These are phyloP conservation scores for Mungos mungo DNA, from an alignment of 2,113 vertebrate species.

Conservation along the genomic window DNA sequence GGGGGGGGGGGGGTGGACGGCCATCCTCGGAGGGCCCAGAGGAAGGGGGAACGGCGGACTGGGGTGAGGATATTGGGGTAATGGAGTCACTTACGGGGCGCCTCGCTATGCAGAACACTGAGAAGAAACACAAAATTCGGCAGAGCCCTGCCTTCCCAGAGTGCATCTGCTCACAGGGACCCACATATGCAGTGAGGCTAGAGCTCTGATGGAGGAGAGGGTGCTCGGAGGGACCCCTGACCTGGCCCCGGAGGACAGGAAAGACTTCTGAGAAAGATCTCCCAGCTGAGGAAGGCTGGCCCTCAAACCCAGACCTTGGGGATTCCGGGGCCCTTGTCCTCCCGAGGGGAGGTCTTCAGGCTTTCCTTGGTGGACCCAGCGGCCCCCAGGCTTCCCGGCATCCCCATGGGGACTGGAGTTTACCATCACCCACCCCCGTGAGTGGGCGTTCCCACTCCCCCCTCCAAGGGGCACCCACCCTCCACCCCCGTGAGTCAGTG, in stretches of 20 bases:
- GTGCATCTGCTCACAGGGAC: not conserved
- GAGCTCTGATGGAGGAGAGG: not conserved
- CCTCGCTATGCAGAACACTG: not conserved
- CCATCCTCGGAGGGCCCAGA: rapidly evolving
- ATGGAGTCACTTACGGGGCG: not conserved
- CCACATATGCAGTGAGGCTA: not conserved
- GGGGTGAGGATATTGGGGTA: not conserved
- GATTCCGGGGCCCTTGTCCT: not conserved
- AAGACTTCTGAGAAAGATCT: not conserved
- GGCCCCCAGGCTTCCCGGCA: not conserved
- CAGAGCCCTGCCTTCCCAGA: not conserved
- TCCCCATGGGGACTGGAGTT: not conserved
- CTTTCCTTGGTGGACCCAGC: no score
- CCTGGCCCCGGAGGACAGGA: not conserved
- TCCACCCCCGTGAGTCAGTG: rapidly evolving
- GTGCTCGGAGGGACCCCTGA: rapidly evolving
- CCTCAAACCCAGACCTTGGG: not conserved
- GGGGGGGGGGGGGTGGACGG: no score
- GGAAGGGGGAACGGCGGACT: no score
- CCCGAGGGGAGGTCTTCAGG: not conserved
- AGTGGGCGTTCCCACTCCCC: not conserved
- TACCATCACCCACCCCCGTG: no score
- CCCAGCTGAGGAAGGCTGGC: not conserved
- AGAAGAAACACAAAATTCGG: not conserved
- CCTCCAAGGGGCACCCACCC: not conserved